Conservation (phyloP, 2,797 vertebrate genomes). For the Bufotes viridis region DNA sequence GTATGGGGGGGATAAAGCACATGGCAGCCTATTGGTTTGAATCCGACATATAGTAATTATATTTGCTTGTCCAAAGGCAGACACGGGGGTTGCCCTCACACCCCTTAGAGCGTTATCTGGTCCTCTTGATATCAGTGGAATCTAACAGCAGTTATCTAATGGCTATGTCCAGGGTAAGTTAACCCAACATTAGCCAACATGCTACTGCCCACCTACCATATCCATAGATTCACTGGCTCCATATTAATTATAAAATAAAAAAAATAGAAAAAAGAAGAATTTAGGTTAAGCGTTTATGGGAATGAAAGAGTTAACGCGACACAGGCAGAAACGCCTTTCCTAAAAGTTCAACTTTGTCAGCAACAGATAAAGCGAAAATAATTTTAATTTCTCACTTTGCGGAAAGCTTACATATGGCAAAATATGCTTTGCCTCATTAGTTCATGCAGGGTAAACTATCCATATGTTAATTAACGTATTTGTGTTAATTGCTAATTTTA, state of each 20-base stretch:
- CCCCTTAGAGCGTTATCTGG: too few relatives aligned
- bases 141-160: not conserved
- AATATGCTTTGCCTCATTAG: constrained; percentile 66
- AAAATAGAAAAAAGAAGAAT: too few relatives aligned
- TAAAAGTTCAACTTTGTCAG: constrained; percentile 31
- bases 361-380: constrained; percentile 39
- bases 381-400: constrained; percentile 53
- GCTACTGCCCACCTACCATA: not conserved
- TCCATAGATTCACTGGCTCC: not conserved
- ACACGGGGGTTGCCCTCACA: too few relatives aligned
- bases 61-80: too few relatives aligned
- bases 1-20: too few relatives aligned
- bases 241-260: not conserved
- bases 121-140: too few relatives aligned
- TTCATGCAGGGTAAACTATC: constrained; percentile 65
- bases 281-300: not conserved
- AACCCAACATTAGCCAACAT: not conserved
- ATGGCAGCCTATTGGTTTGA: too few relatives aligned
- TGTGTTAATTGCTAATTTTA: constrained; percentile 68
- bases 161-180: not conserved
- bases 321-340: not conserved
- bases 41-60: too few relatives aligned
- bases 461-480: constrained; percentile 70
- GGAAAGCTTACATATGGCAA: constrained; percentile 63
- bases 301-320: not conserved